Evolutionary conservation across 2,888 invertebrate species (phyloP).

Genomic region (Glaucopsyche alexis): DNA sequence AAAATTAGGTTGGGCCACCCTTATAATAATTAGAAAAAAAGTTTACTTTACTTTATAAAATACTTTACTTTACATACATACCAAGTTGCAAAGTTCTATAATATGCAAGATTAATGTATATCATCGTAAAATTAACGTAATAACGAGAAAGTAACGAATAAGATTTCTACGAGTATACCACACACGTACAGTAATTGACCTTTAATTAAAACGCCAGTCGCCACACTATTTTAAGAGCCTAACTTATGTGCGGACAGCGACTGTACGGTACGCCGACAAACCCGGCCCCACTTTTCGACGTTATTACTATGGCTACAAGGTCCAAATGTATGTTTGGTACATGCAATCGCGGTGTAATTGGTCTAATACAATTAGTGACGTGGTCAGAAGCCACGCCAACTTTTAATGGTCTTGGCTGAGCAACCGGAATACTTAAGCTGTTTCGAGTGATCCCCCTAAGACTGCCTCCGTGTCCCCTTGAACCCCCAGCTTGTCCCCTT

Average conservation of each 20-base stretch:
- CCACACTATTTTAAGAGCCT: neutral
- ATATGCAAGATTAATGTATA: too few relatives aligned
- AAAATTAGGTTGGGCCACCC: too few relatives aligned
- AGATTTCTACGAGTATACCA: neutral
- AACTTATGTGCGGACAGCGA: neutral
- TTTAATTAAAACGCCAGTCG: neutral
- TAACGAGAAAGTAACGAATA: too few relatives aligned
- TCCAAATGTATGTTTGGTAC: neutral
- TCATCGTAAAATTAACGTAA: too few relatives aligned
- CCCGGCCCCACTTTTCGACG: neutral
- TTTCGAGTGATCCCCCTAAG: neutral
- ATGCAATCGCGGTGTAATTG: slow-evolving; percentile 16
- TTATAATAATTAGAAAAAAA: too few relatives aligned
- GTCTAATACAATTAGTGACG: slow-evolving; percentile 52
- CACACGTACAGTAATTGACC: neutral
- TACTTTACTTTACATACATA: too few relatives aligned
- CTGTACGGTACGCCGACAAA: neutral
- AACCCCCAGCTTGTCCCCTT: neutral
- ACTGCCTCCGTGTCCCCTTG: neutral
- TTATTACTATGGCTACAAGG: neutral
- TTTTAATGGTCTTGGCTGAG: slow-evolving; percentile 41
- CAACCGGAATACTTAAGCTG: slow-evolving; percentile 33
- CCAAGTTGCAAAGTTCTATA: too few relatives aligned
- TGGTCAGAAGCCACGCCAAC: slow-evolving; percentile 50
- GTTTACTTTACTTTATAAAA: too few relatives aligned